Conservation (phyloP, 2,888 invertebrate species). For the Drosophila hamatofila region DNA sequence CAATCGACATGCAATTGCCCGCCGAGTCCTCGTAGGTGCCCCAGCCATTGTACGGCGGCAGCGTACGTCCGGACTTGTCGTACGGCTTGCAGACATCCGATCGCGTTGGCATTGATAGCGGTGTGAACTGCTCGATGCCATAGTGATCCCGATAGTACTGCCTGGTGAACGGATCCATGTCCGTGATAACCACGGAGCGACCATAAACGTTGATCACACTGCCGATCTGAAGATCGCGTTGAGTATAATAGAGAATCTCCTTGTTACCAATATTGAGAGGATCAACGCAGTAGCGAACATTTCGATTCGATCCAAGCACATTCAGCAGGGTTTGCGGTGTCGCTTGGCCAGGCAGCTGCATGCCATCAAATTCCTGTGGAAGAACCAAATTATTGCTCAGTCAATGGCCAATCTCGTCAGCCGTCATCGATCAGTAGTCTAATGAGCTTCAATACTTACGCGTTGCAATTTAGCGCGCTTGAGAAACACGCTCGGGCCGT, state of each 20-base stretch:
- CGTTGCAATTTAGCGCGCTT: constrained; percentile 92
- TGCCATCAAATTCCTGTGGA: constrained; percentile 75
- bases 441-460: constrained; percentile 85
- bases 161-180: constrained; percentile 94
- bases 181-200: constrained; percentile 91
- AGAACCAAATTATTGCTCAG: not conserved
- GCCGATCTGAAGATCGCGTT: constrained; percentile 92
- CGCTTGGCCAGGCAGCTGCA: constrained; percentile 86
- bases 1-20: constrained; percentile 92
- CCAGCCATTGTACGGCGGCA: constrained; percentile 96
- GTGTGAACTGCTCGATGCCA: constrained; percentile 83
- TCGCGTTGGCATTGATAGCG: constrained; percentile 72
- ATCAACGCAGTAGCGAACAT: constrained; percentile 87
- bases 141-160: constrained; percentile 90
- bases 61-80: constrained; percentile 67
- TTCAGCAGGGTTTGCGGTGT: constrained; percentile 87
- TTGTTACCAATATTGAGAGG: constrained; percentile 86
- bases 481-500: constrained; percentile 90
- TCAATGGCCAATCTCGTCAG: not conserved
- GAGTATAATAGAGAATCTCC: constrained; percentile 81
- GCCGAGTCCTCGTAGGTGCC: constrained; percentile 96
- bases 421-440: not conserved
- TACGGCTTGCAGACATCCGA: constrained; percentile 65
- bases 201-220: constrained; percentile 93
- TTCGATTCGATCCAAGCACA: constrained; percentile 87